phyloP scores from a whole-genome alignment of 2,888 invertebrate genomes.

The Adelognathus sp. region DNA sequence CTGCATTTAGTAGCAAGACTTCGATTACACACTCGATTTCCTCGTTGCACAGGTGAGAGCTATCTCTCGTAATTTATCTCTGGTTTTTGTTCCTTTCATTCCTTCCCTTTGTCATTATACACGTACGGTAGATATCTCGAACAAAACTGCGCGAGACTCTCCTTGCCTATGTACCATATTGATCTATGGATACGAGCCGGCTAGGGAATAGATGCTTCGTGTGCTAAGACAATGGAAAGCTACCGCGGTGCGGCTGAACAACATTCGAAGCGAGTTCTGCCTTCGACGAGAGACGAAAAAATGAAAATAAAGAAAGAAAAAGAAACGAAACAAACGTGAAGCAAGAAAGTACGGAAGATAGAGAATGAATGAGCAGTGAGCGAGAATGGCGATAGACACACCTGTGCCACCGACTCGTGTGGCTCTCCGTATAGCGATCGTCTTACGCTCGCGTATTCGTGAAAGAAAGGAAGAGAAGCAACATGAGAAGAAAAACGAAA shows the following conservation, averaged over 20 bases:
- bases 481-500: neutral
- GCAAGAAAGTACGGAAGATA: slow-evolving; percentile 52
- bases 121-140: neutral
- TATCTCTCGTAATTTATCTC: neutral
- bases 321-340: too few species aligned
- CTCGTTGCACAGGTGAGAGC: neutral
- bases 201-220: slow-evolving; percentile 23
- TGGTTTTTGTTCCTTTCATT: neutral
- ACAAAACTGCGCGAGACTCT: neutral
- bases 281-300: slow-evolving; percentile 59
- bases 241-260: slow-evolving; percentile 31
- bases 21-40: neutral
- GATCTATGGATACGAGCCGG: slow-evolving; percentile 40
- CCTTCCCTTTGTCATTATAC: neutral
- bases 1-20: neutral
- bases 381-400: slow-evolving; percentile 46
- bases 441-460: slow-evolving; percentile 1
- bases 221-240: slow-evolving; percentile 53
- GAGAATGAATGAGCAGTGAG: slow-evolving; percentile 63
- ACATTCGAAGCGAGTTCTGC: slow-evolving; percentile 64
- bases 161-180: slow-evolving; percentile 27
- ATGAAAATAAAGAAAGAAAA: neutral
- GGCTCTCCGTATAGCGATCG: slow-evolving; percentile 10
- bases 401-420: slow-evolving; percentile 49
- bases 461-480: slow-evolving; percentile 5